Base-by-base conservation (phyloP, 2,113 vertebrate species). In the Apteryx owenii region DNA sequence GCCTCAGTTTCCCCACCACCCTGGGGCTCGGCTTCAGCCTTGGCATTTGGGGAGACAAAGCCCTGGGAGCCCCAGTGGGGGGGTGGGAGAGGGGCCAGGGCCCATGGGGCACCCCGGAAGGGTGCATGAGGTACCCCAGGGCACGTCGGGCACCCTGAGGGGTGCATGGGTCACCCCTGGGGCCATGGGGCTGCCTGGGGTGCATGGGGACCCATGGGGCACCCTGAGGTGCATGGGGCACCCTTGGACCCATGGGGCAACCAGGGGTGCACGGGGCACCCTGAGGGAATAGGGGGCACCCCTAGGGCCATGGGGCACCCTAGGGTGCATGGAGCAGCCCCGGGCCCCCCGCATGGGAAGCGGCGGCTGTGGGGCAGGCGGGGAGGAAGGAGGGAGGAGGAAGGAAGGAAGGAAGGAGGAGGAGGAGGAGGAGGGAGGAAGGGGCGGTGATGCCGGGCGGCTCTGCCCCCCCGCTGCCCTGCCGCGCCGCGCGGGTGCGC, bases 391-490 rank as follows among this genome's bases (percentile, higher is more conserved):
- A 58, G 81, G 66, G 28, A 28, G 54, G 16, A n/a, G 58, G 26
- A 50, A n/a, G 44, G 60, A 62, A 62, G 82, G 75, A 60, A 81
- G 93, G 83, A 90, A 38, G 68, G 65, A 62, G 69, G 53, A 83
- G 95, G 91, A 87, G 89, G 77, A 64, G 84, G 36, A 38, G 36
- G 36, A 38, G 51, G 93, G 90, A 94, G 93, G 96, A 94, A 95
- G 97, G 92, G 95, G 94, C 96, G 96, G 96, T 91, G 94, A 95
- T 95, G 96, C 78, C 82, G 93, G 94, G 75, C 75, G 96, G 94
- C 29, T 91, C 96, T 89, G 94, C 94, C 94, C 60, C 86, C 88
- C 96, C 91, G 51, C 69, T 91, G 94, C 83, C 90, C 92, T 87
- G 65, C 87, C 75, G 72, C 23, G 26, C 50, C 44, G 80, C 56